Evolutionary conservation across 2,113 vertebrate species (phyloP).

Genomic region (Isichthys henryi): DNA sequence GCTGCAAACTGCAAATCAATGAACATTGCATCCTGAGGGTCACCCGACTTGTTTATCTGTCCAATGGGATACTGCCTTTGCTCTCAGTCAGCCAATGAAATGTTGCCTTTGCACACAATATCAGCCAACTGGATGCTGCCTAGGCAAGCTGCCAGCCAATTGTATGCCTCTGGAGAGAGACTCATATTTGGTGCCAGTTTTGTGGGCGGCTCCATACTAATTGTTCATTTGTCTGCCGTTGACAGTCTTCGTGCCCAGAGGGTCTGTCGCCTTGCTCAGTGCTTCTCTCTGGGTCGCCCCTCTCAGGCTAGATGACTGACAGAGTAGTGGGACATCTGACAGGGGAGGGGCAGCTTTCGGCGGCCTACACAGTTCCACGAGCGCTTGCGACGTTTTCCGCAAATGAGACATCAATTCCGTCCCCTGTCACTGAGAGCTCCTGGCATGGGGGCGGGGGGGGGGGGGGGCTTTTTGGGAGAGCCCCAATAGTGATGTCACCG

Average conservation of each 20-base stretch:
- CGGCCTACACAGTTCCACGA: not conserved
- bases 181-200: not conserved
- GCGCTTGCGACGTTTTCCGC: not conserved
- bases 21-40: not conserved
- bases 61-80: not conserved
- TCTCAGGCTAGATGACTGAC: not conserved
- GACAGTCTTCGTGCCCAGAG: not conserved
- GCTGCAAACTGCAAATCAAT: not conserved
- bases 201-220: not conserved
- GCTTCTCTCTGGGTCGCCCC: not conserved
- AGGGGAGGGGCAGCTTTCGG: not conserved
- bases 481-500: not conserved
- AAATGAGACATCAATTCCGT: constrained; percentile 3
- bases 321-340: not conserved
- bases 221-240: not conserved
- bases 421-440: not conserved
- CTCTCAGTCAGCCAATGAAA: not conserved
- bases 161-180: not conserved
- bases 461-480: not conserved
- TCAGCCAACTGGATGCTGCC: not conserved
- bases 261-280: not conserved
- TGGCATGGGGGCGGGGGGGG: no score
- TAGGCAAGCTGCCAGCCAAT: not conserved
- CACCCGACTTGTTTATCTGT: not conserved
- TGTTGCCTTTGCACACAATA: not conserved